Conservation (phyloP, 2,113 vertebrate species). For the Sarotherodon lohbergeri region DNA sequence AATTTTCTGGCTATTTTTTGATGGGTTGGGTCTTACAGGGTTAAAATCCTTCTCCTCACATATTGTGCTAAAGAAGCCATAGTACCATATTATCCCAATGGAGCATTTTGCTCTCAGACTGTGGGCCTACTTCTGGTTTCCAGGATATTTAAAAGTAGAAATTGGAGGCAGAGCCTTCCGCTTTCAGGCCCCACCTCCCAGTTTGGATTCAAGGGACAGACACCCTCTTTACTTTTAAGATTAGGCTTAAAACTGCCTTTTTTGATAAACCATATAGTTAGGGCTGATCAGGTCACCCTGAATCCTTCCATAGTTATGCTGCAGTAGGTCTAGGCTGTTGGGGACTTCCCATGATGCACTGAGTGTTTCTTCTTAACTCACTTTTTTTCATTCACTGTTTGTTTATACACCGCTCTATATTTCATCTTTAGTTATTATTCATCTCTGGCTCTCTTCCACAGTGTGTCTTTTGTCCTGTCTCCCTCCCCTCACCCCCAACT, state of each 20-base stretch:
- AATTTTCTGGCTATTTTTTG: not conserved
- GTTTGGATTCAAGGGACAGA: not conserved
- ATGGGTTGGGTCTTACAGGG: not conserved
- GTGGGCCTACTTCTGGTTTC: not conserved
- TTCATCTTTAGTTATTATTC: not conserved
- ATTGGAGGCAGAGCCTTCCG: not conserved
- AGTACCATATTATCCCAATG: not conserved
- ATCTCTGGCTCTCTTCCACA: not conserved
- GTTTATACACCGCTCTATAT: not conserved
- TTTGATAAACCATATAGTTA: rapidly evolving
- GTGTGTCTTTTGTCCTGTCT: not conserved
- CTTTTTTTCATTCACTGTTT: not conserved
- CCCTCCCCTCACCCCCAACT: not conserved
- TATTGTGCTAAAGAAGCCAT: not conserved
- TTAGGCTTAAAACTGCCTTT: not conserved
- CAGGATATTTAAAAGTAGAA: not conserved
- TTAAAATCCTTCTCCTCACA: not conserved
- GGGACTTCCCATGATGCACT: not conserved
- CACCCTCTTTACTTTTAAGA: not conserved
- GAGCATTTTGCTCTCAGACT: not conserved
- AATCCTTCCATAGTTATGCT: not conserved
- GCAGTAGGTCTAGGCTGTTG: not conserved
- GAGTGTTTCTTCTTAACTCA: not conserved
- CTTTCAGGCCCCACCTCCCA: not conserved
- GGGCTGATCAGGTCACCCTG: not conserved